phyloP scores from a whole-genome alignment of 64 coral and sea anemone species.

The Platygyra sinensis region DNA sequence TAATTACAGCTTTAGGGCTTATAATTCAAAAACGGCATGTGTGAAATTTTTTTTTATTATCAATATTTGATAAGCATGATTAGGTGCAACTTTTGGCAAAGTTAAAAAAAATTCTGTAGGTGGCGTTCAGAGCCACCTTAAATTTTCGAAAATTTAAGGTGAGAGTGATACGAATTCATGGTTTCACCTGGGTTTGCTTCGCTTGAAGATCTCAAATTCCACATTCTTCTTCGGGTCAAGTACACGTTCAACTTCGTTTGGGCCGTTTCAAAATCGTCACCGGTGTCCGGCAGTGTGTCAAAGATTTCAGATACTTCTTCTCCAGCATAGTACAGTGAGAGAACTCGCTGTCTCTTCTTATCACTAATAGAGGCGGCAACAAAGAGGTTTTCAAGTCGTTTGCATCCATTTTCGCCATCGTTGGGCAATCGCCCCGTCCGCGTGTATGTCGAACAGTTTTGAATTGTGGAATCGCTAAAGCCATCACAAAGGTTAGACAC shows the following conservation, averaged over 20 bases:
- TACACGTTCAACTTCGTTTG: conserved; percentile 43
- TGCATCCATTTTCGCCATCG: conserved; percentile 50
- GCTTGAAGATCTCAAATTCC: conserved; percentile 55
- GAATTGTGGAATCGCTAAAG: conserved; percentile 8
- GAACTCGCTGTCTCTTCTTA: no score
- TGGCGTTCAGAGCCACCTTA: no score
- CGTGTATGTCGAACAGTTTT: conserved; percentile 36
- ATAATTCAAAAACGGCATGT: no score
- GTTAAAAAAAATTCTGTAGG: no score
- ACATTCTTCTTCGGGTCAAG: conserved; percentile 42
- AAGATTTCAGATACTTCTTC: conserved; percentile 4
- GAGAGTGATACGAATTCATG: conserved; percentile 46
- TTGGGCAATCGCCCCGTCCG: conserved; percentile 30
- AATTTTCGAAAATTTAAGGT: no score
- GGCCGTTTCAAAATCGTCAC: conserved; percentile 46
- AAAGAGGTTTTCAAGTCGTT: conserved; percentile 13
- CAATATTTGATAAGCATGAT: no score
- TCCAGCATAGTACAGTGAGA: not conserved
- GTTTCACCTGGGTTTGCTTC: conserved; percentile 50
- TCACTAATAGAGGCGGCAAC: conserved; percentile 1
- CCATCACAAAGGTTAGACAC: not conserved
- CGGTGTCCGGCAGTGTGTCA: conserved; percentile 45
- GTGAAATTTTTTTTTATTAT: no score
- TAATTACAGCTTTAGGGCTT: no score
- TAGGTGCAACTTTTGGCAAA: no score